Evolutionary conservation across 2,113 vertebrate species (phyloP).

Genomic region (Dicaeum eximium): DNA sequence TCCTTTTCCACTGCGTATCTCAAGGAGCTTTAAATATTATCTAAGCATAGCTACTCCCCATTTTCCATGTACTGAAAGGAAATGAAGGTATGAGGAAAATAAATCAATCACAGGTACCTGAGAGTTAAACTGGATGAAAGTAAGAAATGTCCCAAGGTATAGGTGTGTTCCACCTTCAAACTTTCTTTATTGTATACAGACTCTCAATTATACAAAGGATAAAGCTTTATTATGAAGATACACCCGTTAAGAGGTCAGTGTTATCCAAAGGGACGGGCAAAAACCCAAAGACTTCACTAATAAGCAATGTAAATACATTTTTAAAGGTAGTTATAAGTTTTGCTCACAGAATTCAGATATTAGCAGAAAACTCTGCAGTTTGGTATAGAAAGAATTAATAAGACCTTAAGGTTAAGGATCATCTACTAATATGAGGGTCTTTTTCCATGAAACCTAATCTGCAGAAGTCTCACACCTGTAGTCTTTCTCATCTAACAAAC

Average conservation of each 20-base stretch:
- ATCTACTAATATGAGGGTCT: not conserved
- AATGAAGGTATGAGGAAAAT: not conserved
- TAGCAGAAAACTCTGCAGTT: not conserved
- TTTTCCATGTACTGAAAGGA: not conserved
- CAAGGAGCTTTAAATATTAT: not conserved
- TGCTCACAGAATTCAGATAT: not conserved
- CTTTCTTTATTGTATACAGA: not conserved
- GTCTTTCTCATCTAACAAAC: not conserved
- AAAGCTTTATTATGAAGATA: not conserved
- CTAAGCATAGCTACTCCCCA: not conserved
- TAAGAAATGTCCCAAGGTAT: not conserved
- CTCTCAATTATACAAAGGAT: not conserved
- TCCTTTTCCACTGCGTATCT: not conserved
- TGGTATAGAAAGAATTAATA: not conserved
- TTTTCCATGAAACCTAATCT: not conserved
- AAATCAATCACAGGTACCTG: not conserved
- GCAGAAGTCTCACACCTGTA: not conserved
- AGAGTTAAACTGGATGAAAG: not conserved
- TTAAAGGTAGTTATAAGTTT: not conserved
- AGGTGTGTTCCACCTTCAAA: not conserved
- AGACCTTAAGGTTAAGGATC: not conserved
- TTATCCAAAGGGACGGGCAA: not conserved
- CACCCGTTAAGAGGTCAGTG: rapidly evolving
- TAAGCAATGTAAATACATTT: not conserved
- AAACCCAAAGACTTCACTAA: not conserved